A percentile compares a stretch with the other conserved stretches of the same genome.
phyloP scores from a whole-genome alignment of 2,797 vertebrate species.

The Mus spretus region DNA sequence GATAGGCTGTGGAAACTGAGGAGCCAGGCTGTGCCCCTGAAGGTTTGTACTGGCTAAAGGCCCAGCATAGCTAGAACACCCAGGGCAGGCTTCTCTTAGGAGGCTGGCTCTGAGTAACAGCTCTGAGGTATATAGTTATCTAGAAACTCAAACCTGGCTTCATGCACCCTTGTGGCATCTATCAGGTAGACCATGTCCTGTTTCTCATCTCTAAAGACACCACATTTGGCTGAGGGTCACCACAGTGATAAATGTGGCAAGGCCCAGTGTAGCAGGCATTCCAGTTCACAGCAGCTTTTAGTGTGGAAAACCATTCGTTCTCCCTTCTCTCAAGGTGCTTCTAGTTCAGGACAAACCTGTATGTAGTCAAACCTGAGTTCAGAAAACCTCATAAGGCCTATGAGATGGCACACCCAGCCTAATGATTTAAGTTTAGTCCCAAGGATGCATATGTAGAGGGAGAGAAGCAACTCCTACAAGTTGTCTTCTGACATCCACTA shows the following conservation, averaged over 20 bases:
- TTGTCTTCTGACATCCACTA: not conserved
- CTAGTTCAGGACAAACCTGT: slow-evolving; percentile 45
- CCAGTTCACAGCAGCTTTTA: slow-evolving; percentile 6
- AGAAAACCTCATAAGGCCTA: not conserved
- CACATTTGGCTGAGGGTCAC: not conserved
- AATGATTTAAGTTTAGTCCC: not conserved
- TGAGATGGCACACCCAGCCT: not conserved
- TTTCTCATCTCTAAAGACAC: not conserved
- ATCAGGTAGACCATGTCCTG: not conserved
- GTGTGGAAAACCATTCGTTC: slow-evolving; percentile 57
- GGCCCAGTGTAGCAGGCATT: not conserved
- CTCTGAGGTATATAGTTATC: not conserved
- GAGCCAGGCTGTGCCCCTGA: not conserved
- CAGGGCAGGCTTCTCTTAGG: not conserved
- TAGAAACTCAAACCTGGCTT: slow-evolving; percentile 41
- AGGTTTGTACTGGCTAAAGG: not conserved
- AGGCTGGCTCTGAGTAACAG: slow-evolving; percentile 30
- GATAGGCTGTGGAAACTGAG: not conserved
- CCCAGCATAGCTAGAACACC: not conserved
- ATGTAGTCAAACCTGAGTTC: slow-evolving; percentile 33
- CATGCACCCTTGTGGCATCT: not conserved
- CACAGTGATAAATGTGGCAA: slow-evolving; percentile 2
- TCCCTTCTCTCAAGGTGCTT: slow-evolving; percentile 58
- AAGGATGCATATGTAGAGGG: not conserved
- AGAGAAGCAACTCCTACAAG: not conserved